Evolutionary conservation across 1,140 invertebrate genomes (phyloP), one percentile per base, ranked within the genome.

Genomic region (Papilio dardanus): DNA sequence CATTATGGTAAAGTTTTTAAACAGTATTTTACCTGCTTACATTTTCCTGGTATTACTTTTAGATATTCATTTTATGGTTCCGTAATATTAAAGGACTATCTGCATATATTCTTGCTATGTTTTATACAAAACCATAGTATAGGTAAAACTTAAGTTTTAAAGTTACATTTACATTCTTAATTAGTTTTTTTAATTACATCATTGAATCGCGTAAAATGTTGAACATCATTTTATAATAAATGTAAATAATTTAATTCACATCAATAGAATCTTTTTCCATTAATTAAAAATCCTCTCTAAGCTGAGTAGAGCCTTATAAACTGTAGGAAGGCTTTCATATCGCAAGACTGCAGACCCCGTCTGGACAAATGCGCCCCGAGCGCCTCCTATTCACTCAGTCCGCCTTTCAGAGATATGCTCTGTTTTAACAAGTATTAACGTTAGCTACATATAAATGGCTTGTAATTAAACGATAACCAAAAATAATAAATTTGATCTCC

Each of bases 351-450:
- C 67, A 69, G 67, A 30, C 40, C 69, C 12, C 40, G 69, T 50
- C 68, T 71, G 69, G 69, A 71, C 69, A 71, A 71, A 71, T 28
- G 42, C 12, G 69, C 42, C 69, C 69, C 69, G 42, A 50, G 69
- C 69, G 69, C 28, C 24, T 14, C 14, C 69, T 16, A 71, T 71
- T 71, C 69, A 71, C 12, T 16, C 2, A 7, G 69, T 42, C 4
- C 40, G 28, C 69, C 30, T 50, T 71, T 54, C 40, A 71, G 24
- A 10, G 8, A 50, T 62, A 37, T 42, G 42, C 69, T 28, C 30
- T 71, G 42, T 71, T 71, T 50, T 54, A 71, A 71, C 42, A 71
- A 30, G 24, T 62, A 62, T 62, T 62, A 62, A 62, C 10, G 24
- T 62, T 62, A 12, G 54, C 21, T 62, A 62, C 21, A 62, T 62